These are phyloP conservation scores for Herminia tarsipennalis DNA, from an alignment of 2,888 invertebrate species.

Conservation along the genomic window DNA sequence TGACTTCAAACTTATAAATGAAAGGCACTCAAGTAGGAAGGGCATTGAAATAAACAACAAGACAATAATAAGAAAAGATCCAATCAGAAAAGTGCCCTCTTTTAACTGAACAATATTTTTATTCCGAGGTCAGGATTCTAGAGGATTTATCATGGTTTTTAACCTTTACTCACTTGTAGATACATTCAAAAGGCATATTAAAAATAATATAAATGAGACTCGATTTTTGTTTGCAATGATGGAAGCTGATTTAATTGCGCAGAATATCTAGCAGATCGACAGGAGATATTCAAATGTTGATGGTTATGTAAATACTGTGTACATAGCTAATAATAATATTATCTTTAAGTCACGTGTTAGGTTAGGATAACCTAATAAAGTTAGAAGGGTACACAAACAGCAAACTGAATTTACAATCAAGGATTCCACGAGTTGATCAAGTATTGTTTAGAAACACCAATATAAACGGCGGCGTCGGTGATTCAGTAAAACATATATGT, in stretches of 20 bases:
- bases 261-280: too few species aligned
- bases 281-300: too few species aligned
- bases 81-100: background rate
- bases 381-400: conserved; percentile 9
- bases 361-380: background rate
- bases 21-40: too few species aligned
- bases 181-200: too few species aligned
- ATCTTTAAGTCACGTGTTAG: background rate
- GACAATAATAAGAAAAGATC: too few species aligned
- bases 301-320: background rate
- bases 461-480: background rate
- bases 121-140: background rate
- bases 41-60: too few species aligned
- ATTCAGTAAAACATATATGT: background rate
- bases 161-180: too few species aligned
- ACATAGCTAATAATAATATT: background rate
- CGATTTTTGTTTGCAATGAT: too few species aligned
- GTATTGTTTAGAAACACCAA: conserved; percentile 3
- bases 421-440: conserved; percentile 4
- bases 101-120: background rate
- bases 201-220: too few species aligned
- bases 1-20: too few species aligned
- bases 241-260: too few species aligned
- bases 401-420: conserved; percentile 9
- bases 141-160: too few species aligned